phyloP scores from a whole-genome alignment of 2,888 invertebrate genomes.

The Macaria notata region DNA sequence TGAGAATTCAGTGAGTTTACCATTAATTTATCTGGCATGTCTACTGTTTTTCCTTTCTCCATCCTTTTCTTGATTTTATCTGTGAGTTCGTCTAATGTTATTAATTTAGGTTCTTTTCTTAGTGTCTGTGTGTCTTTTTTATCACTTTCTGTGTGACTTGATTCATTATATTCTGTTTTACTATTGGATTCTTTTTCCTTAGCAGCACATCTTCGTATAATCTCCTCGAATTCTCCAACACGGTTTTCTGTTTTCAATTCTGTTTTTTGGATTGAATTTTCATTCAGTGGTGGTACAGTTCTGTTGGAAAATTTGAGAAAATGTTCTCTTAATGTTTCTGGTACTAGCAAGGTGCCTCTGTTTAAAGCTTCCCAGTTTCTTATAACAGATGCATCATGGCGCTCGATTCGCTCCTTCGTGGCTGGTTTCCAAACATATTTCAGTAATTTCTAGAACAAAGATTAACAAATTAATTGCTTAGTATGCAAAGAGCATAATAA shows the following conservation, averaged over 20 bases:
- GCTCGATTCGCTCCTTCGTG: slow-evolving; percentile 77
- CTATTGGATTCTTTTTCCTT: slow-evolving; percentile 34
- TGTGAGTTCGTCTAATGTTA: slow-evolving; percentile 66
- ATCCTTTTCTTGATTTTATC: slow-evolving; percentile 58
- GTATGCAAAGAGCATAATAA: too few relatives aligned
- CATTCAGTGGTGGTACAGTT: slow-evolving; percentile 67
- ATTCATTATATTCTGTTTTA: slow-evolving; percentile 9
- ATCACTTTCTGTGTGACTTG: slow-evolving; percentile 15
- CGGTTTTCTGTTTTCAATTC: slow-evolving; percentile 54
- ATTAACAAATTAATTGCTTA: too few relatives aligned
- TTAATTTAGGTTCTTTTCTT: slow-evolving; percentile 44
- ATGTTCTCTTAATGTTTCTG: slow-evolving; percentile 78
- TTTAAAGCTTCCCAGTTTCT: slow-evolving; percentile 87
- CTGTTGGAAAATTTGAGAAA: slow-evolving; percentile 86
- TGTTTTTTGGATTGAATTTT: slow-evolving; percentile 58
- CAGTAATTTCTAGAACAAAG: slow-evolving; percentile 81
- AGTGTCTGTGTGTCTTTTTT: slow-evolving; percentile 23
- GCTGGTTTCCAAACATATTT: slow-evolving; percentile 85
- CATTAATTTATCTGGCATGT: slow-evolving; percentile 63
- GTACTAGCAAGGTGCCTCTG: slow-evolving; percentile 75
- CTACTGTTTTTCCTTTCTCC: slow-evolving; percentile 55
- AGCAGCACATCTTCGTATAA: slow-evolving; percentile 67
- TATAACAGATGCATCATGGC: slow-evolving; percentile 85
- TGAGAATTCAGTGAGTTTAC: slow-evolving; percentile 43
- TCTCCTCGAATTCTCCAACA: slow-evolving; percentile 75